Evolutionary conservation across 2,888 invertebrate species (phyloP), one percentile per base, ranked within the genome.

Genomic region (Danaus chrysippus): DNA sequence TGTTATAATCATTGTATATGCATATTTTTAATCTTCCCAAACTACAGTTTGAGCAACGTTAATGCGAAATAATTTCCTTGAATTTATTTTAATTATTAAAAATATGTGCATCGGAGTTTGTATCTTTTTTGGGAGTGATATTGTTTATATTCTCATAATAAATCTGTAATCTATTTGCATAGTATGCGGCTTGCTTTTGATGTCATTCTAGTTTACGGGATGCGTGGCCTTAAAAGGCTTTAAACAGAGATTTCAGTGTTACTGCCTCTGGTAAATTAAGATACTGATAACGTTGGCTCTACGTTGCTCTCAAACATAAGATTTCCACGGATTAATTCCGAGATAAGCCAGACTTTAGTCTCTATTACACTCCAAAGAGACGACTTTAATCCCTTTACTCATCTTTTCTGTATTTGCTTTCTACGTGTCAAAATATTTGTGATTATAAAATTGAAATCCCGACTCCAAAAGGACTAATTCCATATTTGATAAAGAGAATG

Each of bases 401-500:
- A 73, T 78, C 73, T 75, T 70, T 73, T 76, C 76, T 76, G 76
- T 85, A 78, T 86, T 86, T 86, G 78, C 81, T 75, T 74, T 74
- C 72, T 74, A 75, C 77, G 78, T 84, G 87, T 89, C 89, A 89
- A 81, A 89, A 90, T 85, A 90, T 91, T 87, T 87, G 82, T 81
- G 75, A 76, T 74, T 74, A 79, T 76, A 79, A 84, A 84, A 82
- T 78, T 73, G 83, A 76, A 70, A 75, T 73, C 73, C 77, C 79
- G 78, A 74, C 81, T 79, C 79, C 74, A 73, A 83, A 80, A 81
- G 76, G 78, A 75, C 82, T 89, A 87, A 89, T 87, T 86, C 84
- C 76, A 75, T 83, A 84, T 88, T 84, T 87, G 87, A 88, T 87
- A 89, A 90, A 89, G 82, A 89, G 89, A 88, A 89, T 84, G 84